Evolutionary conservation across 2,888 invertebrate genomes (phyloP).

Genomic region (Liodrosophila aerea): DNA sequence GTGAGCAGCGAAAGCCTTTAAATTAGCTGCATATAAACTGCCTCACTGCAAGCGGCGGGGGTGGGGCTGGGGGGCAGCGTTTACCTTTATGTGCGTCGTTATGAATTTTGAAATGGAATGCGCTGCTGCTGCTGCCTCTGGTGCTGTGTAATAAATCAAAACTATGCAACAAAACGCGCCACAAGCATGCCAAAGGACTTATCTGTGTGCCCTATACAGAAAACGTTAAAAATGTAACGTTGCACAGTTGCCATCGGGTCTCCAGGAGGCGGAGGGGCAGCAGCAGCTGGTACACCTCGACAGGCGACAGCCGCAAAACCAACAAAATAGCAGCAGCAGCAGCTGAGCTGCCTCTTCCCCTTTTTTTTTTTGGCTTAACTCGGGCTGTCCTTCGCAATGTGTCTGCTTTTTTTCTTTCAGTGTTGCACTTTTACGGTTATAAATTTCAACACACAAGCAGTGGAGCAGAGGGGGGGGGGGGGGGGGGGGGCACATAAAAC

Average conservation of each 20-base stretch:
- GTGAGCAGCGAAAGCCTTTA: constrained; percentile 26
- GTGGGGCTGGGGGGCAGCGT: not conserved
- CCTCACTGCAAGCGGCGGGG: too few species aligned
- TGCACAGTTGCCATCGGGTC: constrained; percentile 7
- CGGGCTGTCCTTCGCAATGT: constrained; percentile 5
- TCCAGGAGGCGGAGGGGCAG: constrained; percentile 10
- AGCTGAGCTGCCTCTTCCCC: constrained; percentile 15
- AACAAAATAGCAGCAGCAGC: constrained; percentile 37
- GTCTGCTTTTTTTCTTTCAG: constrained; percentile 59
- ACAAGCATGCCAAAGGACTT: constrained; percentile 71
- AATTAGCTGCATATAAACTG: too few species aligned
- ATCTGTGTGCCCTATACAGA: constrained; percentile 63
- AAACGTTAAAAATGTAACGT: not conserved
- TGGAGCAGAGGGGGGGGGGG: constrained; percentile 8
- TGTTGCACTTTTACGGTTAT: constrained; percentile 77
- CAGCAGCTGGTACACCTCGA: constrained; percentile 63
- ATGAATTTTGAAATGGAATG: constrained; percentile 76
- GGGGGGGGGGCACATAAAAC: constrained; percentile 59
- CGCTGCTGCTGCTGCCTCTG: constrained; percentile 36
- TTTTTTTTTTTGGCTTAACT: too few species aligned
- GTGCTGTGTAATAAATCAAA: constrained; percentile 71
- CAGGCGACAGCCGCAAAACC: constrained; percentile 59
- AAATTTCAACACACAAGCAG: constrained; percentile 70
- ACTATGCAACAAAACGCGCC: constrained; percentile 76
- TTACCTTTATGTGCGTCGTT: constrained; percentile 49